Conservation (phyloP, 2,888 invertebrate genomes). For the Drosophila atripex region DNA sequence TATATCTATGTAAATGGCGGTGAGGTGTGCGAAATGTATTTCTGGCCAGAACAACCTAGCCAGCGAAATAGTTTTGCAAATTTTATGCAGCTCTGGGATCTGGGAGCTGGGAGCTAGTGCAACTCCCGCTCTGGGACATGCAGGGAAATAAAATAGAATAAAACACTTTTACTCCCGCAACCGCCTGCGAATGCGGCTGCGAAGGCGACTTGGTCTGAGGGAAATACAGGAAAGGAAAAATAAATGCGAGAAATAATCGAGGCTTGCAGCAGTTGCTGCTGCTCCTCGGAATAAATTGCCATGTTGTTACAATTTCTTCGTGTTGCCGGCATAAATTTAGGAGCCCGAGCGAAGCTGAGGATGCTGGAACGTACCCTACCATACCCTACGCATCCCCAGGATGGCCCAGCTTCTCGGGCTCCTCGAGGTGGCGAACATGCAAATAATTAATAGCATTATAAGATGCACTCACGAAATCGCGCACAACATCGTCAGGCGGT, state of each 20-base stretch:
- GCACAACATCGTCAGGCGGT: constrained; percentile 78
- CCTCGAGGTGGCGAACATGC: constrained; percentile 76
- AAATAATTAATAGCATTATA: constrained; percentile 84
- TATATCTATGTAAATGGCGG: constrained; percentile 42
- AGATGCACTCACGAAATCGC: constrained; percentile 84
- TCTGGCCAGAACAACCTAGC: constrained; percentile 21
- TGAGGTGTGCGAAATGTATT: constrained; percentile 46
- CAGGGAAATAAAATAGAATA: constrained; percentile 66
- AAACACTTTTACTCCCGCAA: constrained; percentile 45
- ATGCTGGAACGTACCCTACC: constrained; percentile 52
- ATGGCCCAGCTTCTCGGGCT: constrained; percentile 25
- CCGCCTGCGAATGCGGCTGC: constrained; percentile 1
- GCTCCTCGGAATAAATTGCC: constrained; percentile 74
- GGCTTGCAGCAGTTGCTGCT: constrained; percentile 35
- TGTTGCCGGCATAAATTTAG: constrained; percentile 76
- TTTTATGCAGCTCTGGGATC: constrained; percentile 56
- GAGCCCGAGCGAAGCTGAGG: constrained; percentile 29
- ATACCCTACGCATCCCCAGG: constrained; percentile 29
- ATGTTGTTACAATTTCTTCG: constrained; percentile 79
- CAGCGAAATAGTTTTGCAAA: constrained; percentile 61
- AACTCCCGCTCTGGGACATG: constrained; percentile 49
- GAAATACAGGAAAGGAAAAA: constrained; percentile 11
- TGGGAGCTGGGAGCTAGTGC: constrained; percentile 9
- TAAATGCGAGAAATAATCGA: constrained; percentile 36
- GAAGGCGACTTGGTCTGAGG: neutral